Evolutionary conservation across 2,797 vertebrate species (phyloP).

Genomic region (Hemitrygon akajei): DNA sequence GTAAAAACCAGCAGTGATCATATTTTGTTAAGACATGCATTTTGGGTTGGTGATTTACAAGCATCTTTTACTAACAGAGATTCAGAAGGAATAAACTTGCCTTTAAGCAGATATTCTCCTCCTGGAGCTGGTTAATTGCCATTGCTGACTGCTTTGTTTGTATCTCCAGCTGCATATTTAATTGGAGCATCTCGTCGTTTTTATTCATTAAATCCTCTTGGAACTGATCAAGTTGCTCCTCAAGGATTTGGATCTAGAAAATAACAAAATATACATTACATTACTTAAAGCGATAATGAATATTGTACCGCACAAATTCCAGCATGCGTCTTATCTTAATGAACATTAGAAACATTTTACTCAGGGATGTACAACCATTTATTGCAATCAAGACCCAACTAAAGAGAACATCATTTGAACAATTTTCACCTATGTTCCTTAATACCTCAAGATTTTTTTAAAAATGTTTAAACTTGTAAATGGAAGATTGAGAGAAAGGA

Average conservation of each 20-base stretch:
- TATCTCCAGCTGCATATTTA: conserved; percentile 67
- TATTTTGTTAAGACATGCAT: neutral
- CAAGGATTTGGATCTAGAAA: conserved; percentile 63
- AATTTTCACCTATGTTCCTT: too few species aligned
- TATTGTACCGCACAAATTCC: neutral
- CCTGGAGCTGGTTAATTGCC: conserved; percentile 48
- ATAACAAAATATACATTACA: neutral
- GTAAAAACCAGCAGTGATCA: neutral
- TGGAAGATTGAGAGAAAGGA: neutral
- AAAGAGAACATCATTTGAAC: too few species aligned
- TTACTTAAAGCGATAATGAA: neutral
- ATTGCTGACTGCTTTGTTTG: conserved; percentile 52
- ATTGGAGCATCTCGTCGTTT: conserved; percentile 66
- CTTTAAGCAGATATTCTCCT: conserved; percentile 58
- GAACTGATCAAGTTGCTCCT: conserved; percentile 63
- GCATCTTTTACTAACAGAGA: neutral
- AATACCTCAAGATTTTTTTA: neutral
- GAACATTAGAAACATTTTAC: neutral
- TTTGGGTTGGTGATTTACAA: neutral
- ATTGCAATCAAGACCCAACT: too few species aligned
- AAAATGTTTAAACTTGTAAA: neutral
- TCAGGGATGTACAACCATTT: too few species aligned
- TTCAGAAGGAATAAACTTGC: conserved; percentile 41
- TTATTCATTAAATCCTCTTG: conserved; percentile 66
- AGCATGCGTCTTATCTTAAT: neutral